Conservation (phyloP, 1,140 invertebrate genomes). For the Maniola jurtina region DNA sequence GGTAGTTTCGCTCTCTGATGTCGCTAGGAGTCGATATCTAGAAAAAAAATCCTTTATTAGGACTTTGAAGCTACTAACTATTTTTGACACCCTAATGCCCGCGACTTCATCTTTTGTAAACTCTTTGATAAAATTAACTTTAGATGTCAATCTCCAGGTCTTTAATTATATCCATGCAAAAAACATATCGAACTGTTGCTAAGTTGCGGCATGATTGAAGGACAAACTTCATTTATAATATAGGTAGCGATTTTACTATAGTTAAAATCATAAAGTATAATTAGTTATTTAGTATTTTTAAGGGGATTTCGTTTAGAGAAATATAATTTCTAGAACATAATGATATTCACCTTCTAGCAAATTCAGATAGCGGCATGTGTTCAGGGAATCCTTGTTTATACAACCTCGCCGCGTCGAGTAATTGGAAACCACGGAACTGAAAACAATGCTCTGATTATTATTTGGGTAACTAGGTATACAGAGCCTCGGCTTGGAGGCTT, state of each 20-base stretch:
- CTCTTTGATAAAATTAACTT: too few species aligned
- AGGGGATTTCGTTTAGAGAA: too few species aligned
- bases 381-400: conserved; percentile 97
- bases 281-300: too few species aligned
- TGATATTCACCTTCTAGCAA: conserved; percentile 83
- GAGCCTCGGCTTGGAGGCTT: too few species aligned
- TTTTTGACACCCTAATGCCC: not conserved
- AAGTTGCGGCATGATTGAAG: too few species aligned
- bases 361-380: conserved; percentile 92
- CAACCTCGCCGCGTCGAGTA: conserved; percentile 92
- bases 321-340: not conserved
- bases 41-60: not conserved
- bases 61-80: not conserved
- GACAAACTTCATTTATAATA: too few species aligned
- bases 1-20: conserved; percentile 72
- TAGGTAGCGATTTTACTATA: too few species aligned
- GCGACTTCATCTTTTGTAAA: too few species aligned
- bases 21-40: conserved; percentile 86
- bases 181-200: too few species aligned
- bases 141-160: too few species aligned
- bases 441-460: conserved; percentile 23
- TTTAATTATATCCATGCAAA: too few species aligned
- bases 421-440: conserved; percentile 93
- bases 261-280: too few species aligned
- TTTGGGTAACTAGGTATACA: not conserved